Conservation (phyloP, 2,113 vertebrate species). For the Muntiacus muntjak region DNA sequence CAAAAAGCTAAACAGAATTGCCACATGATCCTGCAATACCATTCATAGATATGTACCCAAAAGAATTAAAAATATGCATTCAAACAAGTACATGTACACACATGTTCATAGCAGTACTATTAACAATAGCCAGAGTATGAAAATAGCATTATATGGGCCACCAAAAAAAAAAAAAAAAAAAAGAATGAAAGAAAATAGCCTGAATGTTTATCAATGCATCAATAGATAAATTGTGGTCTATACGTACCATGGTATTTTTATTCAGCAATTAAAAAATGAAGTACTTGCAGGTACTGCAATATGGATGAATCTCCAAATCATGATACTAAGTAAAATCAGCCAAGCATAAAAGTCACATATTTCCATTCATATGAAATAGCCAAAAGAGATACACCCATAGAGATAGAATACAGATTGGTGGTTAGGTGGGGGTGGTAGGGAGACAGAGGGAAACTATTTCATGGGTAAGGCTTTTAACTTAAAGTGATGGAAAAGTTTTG, state of each 20-base stretch:
- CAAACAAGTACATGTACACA: background rate
- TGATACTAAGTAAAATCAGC: background rate
- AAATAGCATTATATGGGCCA: background rate
- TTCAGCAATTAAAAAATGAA: background rate
- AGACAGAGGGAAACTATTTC: background rate
- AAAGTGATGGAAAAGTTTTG: background rate
- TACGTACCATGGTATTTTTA: background rate
- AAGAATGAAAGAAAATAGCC: background rate
- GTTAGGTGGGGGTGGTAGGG: background rate
- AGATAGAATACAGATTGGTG: background rate
- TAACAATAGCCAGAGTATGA: background rate
- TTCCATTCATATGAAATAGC: background rate
- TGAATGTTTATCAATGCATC: background rate
- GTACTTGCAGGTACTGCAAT: background rate
- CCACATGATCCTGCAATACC: background rate
- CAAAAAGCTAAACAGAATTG: background rate
- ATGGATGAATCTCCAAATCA: background rate
- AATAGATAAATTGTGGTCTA: background rate
- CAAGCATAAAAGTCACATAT: background rate
- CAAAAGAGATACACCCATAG: background rate
- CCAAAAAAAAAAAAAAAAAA: background rate
- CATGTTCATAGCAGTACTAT: background rate
- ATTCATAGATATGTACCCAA: background rate
- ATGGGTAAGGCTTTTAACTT: background rate
- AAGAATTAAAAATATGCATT: background rate